phyloP scores from a whole-genome alignment of 2,797 vertebrate genomes.

The Bradypus variegatus region DNA sequence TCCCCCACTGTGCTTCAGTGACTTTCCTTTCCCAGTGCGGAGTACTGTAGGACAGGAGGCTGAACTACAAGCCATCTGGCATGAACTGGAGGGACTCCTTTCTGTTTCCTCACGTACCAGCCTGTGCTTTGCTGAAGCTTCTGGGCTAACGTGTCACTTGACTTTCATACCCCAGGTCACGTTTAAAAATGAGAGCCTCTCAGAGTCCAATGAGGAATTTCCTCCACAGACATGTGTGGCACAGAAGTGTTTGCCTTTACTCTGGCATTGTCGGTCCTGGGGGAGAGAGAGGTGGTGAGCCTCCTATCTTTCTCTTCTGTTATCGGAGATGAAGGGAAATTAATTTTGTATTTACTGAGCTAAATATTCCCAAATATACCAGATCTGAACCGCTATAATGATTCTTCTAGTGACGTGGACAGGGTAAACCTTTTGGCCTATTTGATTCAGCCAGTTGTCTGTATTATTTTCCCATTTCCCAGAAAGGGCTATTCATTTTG shows the following conservation, averaged over 20 bases:
- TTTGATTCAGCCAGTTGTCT: background rate
- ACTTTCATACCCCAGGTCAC: background rate
- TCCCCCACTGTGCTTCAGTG: background rate
- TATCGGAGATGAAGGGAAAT: background rate
- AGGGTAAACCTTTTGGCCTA: background rate
- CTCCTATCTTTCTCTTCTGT: background rate
- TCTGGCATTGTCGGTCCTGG: background rate
- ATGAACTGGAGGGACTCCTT: rapidly evolving
- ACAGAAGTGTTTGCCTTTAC: background rate
- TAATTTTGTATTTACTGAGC: background rate
- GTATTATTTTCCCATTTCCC: background rate
- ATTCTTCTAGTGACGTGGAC: background rate
- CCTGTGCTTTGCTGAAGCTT: background rate
- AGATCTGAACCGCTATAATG: background rate
- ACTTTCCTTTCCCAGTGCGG: background rate
- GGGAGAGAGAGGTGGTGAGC: background rate
- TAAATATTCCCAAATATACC: background rate
- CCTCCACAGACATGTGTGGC: rapidly evolving
- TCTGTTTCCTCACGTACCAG: too few relatives aligned
- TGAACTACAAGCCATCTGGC: background rate
- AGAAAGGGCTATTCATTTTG: background rate
- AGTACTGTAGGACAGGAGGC: background rate
- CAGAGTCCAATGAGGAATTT: background rate
- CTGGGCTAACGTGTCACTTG: background rate
- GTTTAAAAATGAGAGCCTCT: background rate